Conservation (phyloP, 2,113 vertebrate genomes). For the Terrapene triunguis region DNA sequence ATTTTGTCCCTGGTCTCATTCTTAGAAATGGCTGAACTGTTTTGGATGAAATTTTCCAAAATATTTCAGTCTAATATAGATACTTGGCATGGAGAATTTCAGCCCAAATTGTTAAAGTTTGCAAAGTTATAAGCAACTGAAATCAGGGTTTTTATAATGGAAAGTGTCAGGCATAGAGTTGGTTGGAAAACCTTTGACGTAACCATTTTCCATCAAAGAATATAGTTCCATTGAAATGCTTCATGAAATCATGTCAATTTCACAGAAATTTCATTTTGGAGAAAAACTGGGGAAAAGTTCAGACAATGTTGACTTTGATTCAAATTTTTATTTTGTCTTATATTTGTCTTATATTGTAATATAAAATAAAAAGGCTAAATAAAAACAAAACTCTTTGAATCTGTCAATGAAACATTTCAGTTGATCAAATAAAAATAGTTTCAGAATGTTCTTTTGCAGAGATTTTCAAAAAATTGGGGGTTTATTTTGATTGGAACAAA, state of each 20-base stretch:
- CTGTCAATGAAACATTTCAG: background rate
- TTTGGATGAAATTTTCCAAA: background rate
- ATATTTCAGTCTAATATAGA: background rate
- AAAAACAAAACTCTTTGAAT: background rate
- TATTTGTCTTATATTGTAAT: background rate
- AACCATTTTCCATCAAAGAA: background rate
- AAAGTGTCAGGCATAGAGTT: fast-evolving
- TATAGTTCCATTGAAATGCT: background rate
- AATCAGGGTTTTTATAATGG: background rate
- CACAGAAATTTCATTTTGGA: background rate
- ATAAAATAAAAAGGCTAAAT: background rate
- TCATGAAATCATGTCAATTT: background rate
- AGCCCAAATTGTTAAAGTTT: background rate
- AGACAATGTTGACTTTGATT: background rate
- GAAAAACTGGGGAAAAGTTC: background rate
- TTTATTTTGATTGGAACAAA: background rate
- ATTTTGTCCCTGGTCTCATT: background rate
- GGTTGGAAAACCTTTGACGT: background rate
- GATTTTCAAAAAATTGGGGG: background rate
- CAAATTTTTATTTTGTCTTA: background rate
- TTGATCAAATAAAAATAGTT: background rate
- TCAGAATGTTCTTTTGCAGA: background rate
- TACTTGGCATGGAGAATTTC: background rate
- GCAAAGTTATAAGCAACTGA: background rate
- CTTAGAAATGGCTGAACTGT: background rate